A percentile compares a stretch with the other conserved stretches of the same genome.
Evolutionary conservation across 2,113 vertebrate species (phyloP).

Genomic region (Anthoscopus minutus): DNA sequence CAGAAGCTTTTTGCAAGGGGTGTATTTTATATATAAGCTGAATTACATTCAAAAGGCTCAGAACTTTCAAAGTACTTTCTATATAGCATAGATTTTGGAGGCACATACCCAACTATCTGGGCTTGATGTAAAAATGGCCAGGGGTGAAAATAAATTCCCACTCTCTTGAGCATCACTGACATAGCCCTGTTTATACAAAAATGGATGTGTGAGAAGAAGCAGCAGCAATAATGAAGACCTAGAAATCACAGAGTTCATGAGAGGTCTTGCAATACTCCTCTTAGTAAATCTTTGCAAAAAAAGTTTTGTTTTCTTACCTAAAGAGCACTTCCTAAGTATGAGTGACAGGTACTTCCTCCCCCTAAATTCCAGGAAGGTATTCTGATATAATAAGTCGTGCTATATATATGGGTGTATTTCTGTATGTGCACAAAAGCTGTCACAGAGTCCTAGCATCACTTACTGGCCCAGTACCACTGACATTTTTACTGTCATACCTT

Average conservation of each 20-base stretch:
- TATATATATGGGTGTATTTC: background rate
- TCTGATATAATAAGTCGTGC: background rate
- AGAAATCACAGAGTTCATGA: background rate
- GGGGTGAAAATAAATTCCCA: background rate
- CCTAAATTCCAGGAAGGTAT: background rate
- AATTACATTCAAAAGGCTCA: background rate
- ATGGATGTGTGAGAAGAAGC: background rate
- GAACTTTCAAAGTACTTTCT: background rate
- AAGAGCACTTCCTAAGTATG: background rate
- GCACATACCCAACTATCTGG: background rate
- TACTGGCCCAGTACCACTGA: background rate
- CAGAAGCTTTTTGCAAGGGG: background rate
- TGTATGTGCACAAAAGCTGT: background rate
- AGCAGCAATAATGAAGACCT: background rate
- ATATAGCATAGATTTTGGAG: background rate
- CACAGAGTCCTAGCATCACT: background rate
- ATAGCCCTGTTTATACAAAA: background rate
- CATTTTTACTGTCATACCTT: background rate
- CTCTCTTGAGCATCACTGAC: background rate
- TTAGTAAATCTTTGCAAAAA: background rate
- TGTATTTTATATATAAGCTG: background rate
- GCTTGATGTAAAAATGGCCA: background rate
- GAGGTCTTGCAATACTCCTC: background rate
- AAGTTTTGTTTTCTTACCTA: background rate
- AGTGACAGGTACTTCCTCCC: background rate